A percentile compares a stretch with the other conserved stretches of the same genome.
Conservation (phyloP, 2,113 vertebrate genomes). For the Turdus rufiventris region DNA sequence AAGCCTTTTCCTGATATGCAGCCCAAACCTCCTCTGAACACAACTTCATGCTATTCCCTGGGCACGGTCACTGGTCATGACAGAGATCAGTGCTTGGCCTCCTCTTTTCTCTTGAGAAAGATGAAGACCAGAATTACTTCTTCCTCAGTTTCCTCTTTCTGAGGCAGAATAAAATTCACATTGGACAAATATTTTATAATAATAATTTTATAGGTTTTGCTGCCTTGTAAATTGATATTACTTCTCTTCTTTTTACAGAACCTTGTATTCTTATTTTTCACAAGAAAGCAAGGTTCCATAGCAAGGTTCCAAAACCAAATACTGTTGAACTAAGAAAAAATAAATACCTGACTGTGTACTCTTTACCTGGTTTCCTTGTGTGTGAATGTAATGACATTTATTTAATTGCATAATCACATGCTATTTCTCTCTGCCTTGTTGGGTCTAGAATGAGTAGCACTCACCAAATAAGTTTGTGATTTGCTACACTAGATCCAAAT, state of each 20-base stretch:
- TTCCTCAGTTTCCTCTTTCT: neutral
- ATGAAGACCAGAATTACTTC: neutral
- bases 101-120: neutral
- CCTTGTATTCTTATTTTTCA: neutral
- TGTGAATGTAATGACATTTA: neutral
- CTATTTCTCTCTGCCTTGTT: neutral
- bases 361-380: neutral
- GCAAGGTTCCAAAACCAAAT: neutral
- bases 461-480: neutral
- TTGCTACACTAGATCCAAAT: neutral
- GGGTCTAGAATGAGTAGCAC: neutral
- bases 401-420: neutral
- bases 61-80: neutral
- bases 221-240: neutral
- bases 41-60: neutral
- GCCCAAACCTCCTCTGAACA: neutral
- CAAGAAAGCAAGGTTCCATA: neutral
- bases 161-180: neutral
- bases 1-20: neutral
- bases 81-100: neutral
- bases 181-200: neutral
- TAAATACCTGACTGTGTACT: accelerated
- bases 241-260: neutral
- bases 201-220: neutral
- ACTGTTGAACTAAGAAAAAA: neutral